A percentile compares a stretch with the other conserved stretches of the same genome.
These are phyloP conservation scores for Mus caroli DNA, from an alignment of 2,797 vertebrate genomes.

Conservation along the genomic window DNA sequence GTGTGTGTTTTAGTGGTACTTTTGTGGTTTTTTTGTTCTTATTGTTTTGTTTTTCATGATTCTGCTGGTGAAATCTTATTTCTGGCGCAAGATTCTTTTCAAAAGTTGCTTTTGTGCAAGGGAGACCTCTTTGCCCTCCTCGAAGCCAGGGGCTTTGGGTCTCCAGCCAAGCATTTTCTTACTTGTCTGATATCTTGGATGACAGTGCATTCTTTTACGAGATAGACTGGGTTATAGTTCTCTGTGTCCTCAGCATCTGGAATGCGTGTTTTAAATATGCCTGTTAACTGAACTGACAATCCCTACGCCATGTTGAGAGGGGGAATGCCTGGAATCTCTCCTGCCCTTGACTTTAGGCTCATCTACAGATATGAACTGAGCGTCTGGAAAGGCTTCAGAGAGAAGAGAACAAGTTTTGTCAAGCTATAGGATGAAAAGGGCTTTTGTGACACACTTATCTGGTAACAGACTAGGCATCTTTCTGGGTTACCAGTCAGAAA, in stretches of 20 bases:
- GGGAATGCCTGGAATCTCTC: constrained; percentile 43
- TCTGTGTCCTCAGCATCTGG: background rate
- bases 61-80: constrained; percentile 3
- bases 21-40: background rate
- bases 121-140: background rate
- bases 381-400: background rate
- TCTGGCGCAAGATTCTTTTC: background rate
- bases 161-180: constrained; percentile 23
- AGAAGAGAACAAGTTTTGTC: constrained; percentile 1
- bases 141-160: constrained; percentile 12
- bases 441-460: background rate
- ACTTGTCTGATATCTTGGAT: background rate
- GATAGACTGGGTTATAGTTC: background rate
- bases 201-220: constrained; percentile 8
- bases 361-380: background rate
- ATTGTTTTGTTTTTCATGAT: background rate
- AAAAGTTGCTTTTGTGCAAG: background rate
- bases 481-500: background rate
- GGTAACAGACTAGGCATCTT: constrained; percentile 1
- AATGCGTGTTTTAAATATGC: background rate
- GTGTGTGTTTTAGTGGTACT: background rate
- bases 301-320: background rate
- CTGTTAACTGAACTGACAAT: constrained; percentile 3
- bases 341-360: constrained; percentile 16
- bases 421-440: background rate